Percentiles rank a stretch among this genome's conserved stretches.
Evolutionary conservation across 2,797 vertebrate species (phyloP).

Genomic region (Paramormyrops hopkinsi): DNA sequence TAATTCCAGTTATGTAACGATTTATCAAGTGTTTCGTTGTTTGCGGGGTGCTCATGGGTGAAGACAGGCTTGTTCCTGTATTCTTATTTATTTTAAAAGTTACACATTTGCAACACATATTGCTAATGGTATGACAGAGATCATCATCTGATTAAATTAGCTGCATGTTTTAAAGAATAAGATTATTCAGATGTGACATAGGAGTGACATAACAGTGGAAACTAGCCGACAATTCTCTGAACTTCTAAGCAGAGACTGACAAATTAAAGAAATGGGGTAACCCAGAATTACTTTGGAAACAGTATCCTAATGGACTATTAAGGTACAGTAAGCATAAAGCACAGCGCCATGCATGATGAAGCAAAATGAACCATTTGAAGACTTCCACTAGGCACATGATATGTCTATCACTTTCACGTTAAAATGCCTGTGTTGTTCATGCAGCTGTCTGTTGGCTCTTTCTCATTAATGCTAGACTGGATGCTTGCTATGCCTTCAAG

Average conservation of each 20-base stretch:
- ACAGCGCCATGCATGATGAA: neutral
- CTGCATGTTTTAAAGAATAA: neutral
- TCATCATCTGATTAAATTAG: neutral
- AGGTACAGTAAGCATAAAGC: neutral
- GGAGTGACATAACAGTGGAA: neutral
- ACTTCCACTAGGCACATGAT: neutral
- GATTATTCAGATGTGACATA: neutral
- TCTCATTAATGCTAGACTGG: neutral
- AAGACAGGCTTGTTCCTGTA: neutral
- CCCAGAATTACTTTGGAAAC: neutral
- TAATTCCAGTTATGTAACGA: constrained; percentile 34
- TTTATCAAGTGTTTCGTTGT: constrained; percentile 25
- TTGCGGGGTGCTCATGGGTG: constrained; percentile 27
- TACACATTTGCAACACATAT: neutral
- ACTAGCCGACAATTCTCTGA: neutral
- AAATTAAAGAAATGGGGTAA: neutral
- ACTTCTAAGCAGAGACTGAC: neutral
- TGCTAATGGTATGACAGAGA: neutral
- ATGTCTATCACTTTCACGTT: neutral
- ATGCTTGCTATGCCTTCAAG: neutral
- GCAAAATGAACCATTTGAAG: neutral
- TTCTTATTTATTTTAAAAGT: neutral
- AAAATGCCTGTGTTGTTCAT: neutral
- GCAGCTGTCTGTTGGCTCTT: neutral
- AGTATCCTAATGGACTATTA: neutral